Percentiles rank a stretch among this genome's conserved stretches.
Evolutionary conservation across 1,140 invertebrate species (phyloP).

Genomic region (Drosophila ananassae): DNA sequence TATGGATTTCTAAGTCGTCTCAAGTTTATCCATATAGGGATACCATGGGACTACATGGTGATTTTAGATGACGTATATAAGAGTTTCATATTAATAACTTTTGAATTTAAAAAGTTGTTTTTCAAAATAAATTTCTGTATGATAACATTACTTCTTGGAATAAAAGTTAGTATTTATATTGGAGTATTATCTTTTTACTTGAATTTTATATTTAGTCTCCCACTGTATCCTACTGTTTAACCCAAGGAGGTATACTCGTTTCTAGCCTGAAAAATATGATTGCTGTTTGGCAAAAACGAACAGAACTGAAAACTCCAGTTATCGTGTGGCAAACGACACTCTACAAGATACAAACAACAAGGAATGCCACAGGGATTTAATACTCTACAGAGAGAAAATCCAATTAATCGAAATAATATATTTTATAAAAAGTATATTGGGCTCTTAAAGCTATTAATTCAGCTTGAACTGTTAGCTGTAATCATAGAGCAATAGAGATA

Average conservation of each 20-base stretch:
- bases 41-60: not conserved
- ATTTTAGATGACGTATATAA: too few species aligned
- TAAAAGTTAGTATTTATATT: not conserved
- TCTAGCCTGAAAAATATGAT: constrained; percentile 68
- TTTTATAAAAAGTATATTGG: too few species aligned
- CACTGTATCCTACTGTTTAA: constrained; percentile 36
- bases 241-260: constrained; percentile 1
- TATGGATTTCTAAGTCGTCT: constrained; percentile 52
- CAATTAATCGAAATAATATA: not conserved
- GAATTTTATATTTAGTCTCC: not conserved
- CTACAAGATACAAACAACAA: constrained; percentile 37
- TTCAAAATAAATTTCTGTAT: not conserved
- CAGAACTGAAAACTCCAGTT: constrained; percentile 28
- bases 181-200: not conserved
- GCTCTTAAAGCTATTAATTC: too few species aligned
- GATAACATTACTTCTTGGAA: not conserved
- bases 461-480: too few species aligned
- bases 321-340: constrained; percentile 26
- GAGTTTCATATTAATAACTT: too few species aligned
- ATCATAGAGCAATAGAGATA: too few species aligned
- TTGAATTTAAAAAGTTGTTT: not conserved
- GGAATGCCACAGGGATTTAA: constrained; percentile 57
- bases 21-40: constrained; percentile 27
- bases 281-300: constrained; percentile 41
- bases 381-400: constrained; percentile 4